Evolutionary conservation across 1,140 invertebrate genomes (phyloP).

Genomic region (Teleopsis dalmanni): DNA sequence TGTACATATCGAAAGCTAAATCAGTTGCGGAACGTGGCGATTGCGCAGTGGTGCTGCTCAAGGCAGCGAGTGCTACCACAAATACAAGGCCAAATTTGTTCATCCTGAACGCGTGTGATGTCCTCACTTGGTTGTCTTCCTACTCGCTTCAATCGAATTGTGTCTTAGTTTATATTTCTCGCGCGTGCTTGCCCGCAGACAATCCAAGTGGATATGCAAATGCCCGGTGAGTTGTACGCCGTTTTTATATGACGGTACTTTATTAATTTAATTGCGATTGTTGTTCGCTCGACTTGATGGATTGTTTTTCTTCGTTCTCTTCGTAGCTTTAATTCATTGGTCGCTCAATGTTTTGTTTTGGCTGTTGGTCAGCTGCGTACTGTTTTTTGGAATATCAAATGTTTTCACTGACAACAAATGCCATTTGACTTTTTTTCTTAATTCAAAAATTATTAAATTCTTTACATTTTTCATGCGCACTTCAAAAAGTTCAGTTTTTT

Average conservation of each 20-base stretch:
- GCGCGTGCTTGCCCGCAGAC: constrained; percentile 29
- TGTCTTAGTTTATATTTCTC: neutral
- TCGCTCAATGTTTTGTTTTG: no score
- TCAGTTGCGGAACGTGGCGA: constrained; percentile 48
- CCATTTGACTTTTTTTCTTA: no score
- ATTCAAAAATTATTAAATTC: no score
- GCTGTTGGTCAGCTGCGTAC: no score
- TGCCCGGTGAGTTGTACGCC: constrained; percentile 23
- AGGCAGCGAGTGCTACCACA: constrained; percentile 8
- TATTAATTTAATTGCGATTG: constrained; percentile 38
- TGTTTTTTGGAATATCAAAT: no score
- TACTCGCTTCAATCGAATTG: neutral
- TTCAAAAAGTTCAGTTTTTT: no score
- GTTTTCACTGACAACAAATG: no score
- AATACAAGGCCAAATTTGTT: constrained; percentile 9
- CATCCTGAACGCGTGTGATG: constrained; percentile 6
- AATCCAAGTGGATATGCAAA: constrained; percentile 42
- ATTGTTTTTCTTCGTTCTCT: no score
- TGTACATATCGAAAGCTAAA: constrained; percentile 55
- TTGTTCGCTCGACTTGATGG: neutral
- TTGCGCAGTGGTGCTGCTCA: constrained; percentile 5
- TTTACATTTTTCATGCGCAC: no score
- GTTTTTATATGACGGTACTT: constrained; percentile 41
- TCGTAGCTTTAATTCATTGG: no score
- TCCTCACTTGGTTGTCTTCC: neutral